These are phyloP conservation scores for Homalodisca vitripennis DNA, from an alignment of 1,140 invertebrate species.

Conservation along the genomic window DNA sequence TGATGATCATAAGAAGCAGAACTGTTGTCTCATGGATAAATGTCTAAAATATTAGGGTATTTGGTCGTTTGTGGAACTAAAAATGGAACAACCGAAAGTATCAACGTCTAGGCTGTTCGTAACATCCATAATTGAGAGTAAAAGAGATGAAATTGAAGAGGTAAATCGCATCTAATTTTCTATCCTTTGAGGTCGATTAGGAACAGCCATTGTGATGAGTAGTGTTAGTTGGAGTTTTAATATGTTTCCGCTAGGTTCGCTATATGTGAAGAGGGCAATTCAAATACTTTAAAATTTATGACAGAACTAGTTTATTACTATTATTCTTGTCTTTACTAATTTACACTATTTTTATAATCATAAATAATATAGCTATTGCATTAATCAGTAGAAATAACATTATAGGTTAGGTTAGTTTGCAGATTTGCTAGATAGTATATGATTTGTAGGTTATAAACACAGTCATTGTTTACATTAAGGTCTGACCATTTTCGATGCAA, in stretches of 20 bases:
- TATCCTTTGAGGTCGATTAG: constrained; percentile 19
- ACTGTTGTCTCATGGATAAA: constrained; percentile 8
- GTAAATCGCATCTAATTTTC: constrained; percentile 56
- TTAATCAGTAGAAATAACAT: too few relatives aligned
- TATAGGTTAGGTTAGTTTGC: too few relatives aligned
- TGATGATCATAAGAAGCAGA: constrained; percentile 22
- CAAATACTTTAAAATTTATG: too few relatives aligned
- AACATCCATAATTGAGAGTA: constrained; percentile 65
- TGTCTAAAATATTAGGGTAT: constrained; percentile 2
- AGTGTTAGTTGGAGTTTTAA: neutral
- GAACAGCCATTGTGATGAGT: constrained; percentile 21
- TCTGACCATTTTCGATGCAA: too few relatives aligned
- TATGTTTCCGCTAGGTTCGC: constrained; percentile 9
- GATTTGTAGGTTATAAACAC: too few relatives aligned
- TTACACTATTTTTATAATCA: too few relatives aligned
- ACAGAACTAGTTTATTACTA: too few relatives aligned
- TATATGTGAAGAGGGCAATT: constrained; percentile 12
- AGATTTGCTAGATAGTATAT: too few relatives aligned
- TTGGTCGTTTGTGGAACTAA: constrained; percentile 1
- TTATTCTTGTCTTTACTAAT: too few relatives aligned
- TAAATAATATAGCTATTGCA: too few relatives aligned
- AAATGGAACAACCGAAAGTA: constrained; percentile 40
- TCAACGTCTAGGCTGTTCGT: constrained; percentile 57
- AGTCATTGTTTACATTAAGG: too few relatives aligned
- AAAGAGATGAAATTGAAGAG: constrained; percentile 81